Percentiles rank a stretch among this genome's conserved stretches.
Conservation (phyloP, 2,888 invertebrate species). For the Dusona sp. region DNA sequence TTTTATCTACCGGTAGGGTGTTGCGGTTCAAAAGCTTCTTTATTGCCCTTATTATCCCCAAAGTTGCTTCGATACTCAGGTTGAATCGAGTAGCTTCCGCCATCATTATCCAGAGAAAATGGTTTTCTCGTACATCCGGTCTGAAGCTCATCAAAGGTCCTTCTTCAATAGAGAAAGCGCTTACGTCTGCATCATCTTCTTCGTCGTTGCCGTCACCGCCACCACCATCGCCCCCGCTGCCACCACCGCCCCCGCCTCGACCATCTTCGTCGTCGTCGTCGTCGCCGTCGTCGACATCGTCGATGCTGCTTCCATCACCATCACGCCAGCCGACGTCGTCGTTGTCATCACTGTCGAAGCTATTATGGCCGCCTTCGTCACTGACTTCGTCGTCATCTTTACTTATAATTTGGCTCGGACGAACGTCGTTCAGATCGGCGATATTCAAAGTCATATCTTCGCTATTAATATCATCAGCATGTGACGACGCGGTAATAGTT, state of each 20-base stretch:
- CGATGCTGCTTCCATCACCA: slow-evolving; percentile 18
- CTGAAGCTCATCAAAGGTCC: slow-evolving; percentile 32
- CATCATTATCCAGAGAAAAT: slow-evolving; percentile 29
- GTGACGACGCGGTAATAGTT: slow-evolving; percentile 36
- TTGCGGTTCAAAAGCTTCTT: slow-evolving; percentile 32
- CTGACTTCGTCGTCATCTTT: slow-evolving; percentile 5
- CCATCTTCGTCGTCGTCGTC: slow-evolving; percentile 33
- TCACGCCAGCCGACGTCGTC: slow-evolving; percentile 36
- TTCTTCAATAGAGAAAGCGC: slow-evolving; percentile 38
- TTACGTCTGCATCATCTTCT: slow-evolving; percentile 38
- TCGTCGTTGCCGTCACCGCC: slow-evolving; percentile 30
- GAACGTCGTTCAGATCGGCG: slow-evolving; percentile 41
- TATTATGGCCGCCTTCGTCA: slow-evolving; percentile 1
- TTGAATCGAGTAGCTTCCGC: slow-evolving; percentile 43
- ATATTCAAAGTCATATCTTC: slow-evolving; percentile 42
- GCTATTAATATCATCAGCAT: slow-evolving; percentile 35
- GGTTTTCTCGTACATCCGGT: slow-evolving; percentile 23
- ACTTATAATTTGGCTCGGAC: slow-evolving; percentile 39
- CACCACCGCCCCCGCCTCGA: too few relatives aligned
- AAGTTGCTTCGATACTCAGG: slow-evolving; percentile 41
- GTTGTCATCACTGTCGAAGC: slow-evolving; percentile 2
- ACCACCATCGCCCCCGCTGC: not conserved
- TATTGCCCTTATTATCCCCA: slow-evolving; percentile 33
- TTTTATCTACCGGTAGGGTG: slow-evolving; percentile 38
- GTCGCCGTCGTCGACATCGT: slow-evolving; percentile 25